Percentiles rank a stretch among this genome's conserved stretches.
phyloP scores from a whole-genome alignment of 2,797 vertebrate species.

The Gymnocypris eckloni region DNA sequence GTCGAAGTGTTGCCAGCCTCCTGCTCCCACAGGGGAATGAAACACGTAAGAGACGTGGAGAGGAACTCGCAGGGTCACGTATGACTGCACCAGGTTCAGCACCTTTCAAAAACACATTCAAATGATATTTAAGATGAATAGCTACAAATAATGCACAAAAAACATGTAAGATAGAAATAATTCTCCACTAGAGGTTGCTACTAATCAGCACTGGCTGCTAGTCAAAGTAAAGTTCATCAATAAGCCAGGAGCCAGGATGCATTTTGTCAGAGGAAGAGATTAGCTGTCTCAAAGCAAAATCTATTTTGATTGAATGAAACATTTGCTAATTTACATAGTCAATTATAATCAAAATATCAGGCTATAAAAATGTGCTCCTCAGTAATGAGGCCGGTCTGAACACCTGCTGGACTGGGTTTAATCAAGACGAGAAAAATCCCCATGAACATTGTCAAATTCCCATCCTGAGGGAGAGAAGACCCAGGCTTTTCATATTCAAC shows the following conservation, averaged over 20 bases:
- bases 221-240: conserved; percentile 42
- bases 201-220: conserved; percentile 27
- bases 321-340: conserved; percentile 59
- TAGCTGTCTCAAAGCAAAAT: conserved; percentile 56
- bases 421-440: conserved; percentile 50
- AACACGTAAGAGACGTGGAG: conserved; percentile 93
- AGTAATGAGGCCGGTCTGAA: conserved; percentile 51
- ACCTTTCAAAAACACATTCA: conserved; percentile 75
- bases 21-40: conserved; percentile 86
- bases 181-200: conserved; percentile 71
- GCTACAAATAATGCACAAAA: neutral
- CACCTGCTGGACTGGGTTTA: conserved; percentile 53
- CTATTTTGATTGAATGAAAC: conserved; percentile 60
- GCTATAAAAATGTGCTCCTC: conserved; percentile 50
- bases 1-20: conserved; percentile 96
- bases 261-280: conserved; percentile 55
- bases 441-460: conserved; percentile 34
- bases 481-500: conserved; percentile 27
- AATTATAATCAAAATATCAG: conserved; percentile 59
- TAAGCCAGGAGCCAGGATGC: neutral
- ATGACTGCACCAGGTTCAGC: conserved; percentile 93
- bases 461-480: conserved; percentile 15
- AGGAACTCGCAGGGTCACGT: conserved; percentile 91
- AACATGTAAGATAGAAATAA: neutral
- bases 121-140: neutral